These are phyloP conservation scores for Aphelenchoides avenae DNA, from an alignment of 1,140 invertebrate genomes.

Conservation along the genomic window DNA sequence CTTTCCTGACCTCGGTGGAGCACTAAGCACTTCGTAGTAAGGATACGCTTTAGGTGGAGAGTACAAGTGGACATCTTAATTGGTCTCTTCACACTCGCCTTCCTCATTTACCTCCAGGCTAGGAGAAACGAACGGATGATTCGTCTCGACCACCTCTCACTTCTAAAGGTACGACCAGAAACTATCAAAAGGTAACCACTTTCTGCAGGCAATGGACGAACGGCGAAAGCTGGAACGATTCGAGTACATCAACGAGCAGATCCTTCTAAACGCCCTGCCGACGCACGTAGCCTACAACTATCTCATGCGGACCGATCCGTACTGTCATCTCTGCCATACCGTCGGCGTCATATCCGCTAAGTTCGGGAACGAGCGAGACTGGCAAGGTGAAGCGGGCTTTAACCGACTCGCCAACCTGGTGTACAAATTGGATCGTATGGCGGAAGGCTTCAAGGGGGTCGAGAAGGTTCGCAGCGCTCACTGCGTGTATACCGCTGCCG, in stretches of 20 bases:
- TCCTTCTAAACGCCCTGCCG: conserved; percentile 39
- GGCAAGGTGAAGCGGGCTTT: conserved; percentile 43
- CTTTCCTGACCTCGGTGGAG: conserved; percentile 16
- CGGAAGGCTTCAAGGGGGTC: conserved; percentile 38
- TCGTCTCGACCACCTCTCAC: conserved; percentile 52
- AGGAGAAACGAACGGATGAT: conserved; percentile 49
- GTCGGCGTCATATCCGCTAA: conserved; percentile 38
- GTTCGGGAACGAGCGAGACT: conserved; percentile 28
- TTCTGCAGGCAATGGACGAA: conserved; percentile 36
- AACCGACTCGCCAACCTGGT: conserved; percentile 40
- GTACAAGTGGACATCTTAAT: conserved; percentile 49
- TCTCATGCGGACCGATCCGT: conserved; percentile 37
- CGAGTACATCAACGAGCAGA: conserved; percentile 47
- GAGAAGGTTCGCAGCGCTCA: conserved; percentile 54
- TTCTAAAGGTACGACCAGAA: conserved; percentile 37
- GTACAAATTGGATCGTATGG: conserved; percentile 36
- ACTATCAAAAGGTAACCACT: no score
- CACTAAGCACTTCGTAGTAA: conserved; percentile 17
- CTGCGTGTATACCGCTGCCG: conserved; percentile 47
- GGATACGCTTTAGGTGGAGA: conserved; percentile 41
- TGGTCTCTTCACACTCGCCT: conserved; percentile 30
- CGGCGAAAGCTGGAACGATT: conserved; percentile 31
- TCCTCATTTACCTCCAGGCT: conserved; percentile 45
- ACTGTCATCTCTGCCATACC: conserved; percentile 40
- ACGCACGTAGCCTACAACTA: conserved; percentile 48